Conservation (phyloP, 2,888 invertebrate species). For the Acleris holmiana region DNA sequence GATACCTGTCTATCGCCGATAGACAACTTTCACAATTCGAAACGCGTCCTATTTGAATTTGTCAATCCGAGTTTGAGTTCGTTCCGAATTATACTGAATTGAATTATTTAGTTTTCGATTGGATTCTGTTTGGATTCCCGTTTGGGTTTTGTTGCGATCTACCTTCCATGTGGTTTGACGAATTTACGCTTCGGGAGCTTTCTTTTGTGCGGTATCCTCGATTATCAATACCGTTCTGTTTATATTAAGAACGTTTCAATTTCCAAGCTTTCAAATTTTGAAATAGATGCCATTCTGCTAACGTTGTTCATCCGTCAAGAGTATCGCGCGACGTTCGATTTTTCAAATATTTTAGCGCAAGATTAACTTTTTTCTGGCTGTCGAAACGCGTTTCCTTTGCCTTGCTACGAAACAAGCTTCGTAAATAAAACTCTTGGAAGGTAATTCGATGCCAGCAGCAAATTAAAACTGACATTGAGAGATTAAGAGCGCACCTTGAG, state of each 20-base stretch:
- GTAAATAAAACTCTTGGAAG: constrained; percentile 78
- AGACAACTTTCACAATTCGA: constrained; percentile 43
- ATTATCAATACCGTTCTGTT: constrained; percentile 31
- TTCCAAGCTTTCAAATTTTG: constrained; percentile 25
- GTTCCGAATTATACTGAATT: constrained; percentile 64
- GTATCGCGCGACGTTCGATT: constrained; percentile 34
- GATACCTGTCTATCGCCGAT: constrained; percentile 75
- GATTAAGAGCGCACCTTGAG: constrained; percentile 74
- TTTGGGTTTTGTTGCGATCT: constrained; percentile 63
- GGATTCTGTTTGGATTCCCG: constrained; percentile 67
- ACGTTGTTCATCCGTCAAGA: constrained; percentile 31
- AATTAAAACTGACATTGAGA: constrained; percentile 83
- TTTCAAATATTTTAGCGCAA: constrained; percentile 48
- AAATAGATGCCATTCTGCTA: constrained; percentile 21
- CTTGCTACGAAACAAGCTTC: constrained; percentile 62
- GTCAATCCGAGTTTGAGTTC: constrained; percentile 76
- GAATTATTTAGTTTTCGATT: constrained; percentile 82
- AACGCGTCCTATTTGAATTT: constrained; percentile 66
- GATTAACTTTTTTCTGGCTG: constrained; percentile 62
- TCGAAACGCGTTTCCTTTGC: constrained; percentile 75
- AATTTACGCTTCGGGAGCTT: constrained; percentile 57
- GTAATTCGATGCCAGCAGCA: constrained; percentile 78
- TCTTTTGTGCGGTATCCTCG: constrained; percentile 47
- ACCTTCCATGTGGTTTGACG: constrained; percentile 49
- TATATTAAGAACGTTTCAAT: constrained; percentile 23